Base-by-base conservation (phyloP, 2,888 invertebrate genomes). In the Brachypalpus laphriformis region DNA sequence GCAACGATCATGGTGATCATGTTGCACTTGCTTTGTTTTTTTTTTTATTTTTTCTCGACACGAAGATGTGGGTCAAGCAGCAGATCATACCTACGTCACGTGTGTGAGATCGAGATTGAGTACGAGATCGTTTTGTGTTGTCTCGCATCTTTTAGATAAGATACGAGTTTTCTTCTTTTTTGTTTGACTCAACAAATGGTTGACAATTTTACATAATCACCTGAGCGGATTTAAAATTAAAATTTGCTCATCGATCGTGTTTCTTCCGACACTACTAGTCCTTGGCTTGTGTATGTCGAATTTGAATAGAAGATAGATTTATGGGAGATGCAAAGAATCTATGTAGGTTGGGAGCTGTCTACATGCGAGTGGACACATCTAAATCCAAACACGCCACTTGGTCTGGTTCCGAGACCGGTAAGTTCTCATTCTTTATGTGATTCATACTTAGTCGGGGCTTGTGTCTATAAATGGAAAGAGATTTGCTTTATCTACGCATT, bases 11-110 rank as follows among this genome's bases (percentile, higher is more conserved):
- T 20, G 59, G 76, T 45, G 76, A 77, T 77, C 76, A 59, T 75
- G 45, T 78, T 83, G 78, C 83, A 83, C 28, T 66, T 75, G 61
- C 70, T 59, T 42, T 22, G 40, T 61, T 34, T 8, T 37, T 75
- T 56, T 77, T 42, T 40, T 7, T 28, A 3, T 25, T 25, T 5
- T 22, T 37, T 66, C 42, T 7, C 54, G 8, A 14, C 14, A 16
- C 20, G 51, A 65, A 71, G 63, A 82, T 78, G 61, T 83, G 54
- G 82, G 82, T 83, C 82, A 83, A 83, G 66, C 65, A 65, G 8
- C 72, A 20, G 31, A 40, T 56, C 59, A 18, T 18, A 42, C 20
- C 42, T 25, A 25, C 25, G 25, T 25, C 25, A 25, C 18, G 16
- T 20, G n/a, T 28, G 18, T 45, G 9, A 28, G 47, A 31, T 16